Base-by-base conservation (phyloP, 2,113 vertebrate genomes). In the Nannospalax galili region DNA sequence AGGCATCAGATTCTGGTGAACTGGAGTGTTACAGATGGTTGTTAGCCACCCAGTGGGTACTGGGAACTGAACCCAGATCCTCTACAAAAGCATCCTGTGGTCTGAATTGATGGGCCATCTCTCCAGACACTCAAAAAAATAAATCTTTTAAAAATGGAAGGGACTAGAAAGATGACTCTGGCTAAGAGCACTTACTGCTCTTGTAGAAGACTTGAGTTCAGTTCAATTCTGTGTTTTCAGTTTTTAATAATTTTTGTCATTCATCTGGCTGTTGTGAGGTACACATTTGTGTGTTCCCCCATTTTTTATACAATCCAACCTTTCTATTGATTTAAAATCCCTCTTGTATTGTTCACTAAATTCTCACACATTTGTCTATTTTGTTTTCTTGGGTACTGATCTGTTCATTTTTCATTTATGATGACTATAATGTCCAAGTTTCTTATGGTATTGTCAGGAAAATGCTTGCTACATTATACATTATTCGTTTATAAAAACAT, bases 321-420 rank as follows among this genome's bases (percentile, higher is more conserved):
- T 84, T 96, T 74, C 12, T 92, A 3, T 86, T 85, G 24, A 56
- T 89, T 88, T 82, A 65, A 96, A 94, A 74, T 93, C 72, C 15
- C 1, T 70, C n/a, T n/a, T 69, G 74, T 74, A 20, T 73, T 45
- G 14, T 82, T 42, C 60, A 24, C n/a, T 85, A 42, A 73, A 75
- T 48, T 89, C 15, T 96, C 7, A 84, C 1, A 69, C 8, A 40
- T 37, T 75, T 15, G 2, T 87, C 52, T 60, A 12, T 78, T 93
- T 42, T 78, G 35, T 67, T 84, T 89, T 52, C 37, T 87, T 74
- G 20, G 52, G 24, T 42, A 69, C n/a, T 84, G 5, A 82, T 88
- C 88, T 32, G 72, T 75, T 20, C 14, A 48, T 92, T 95, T 96
- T 90, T 92, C 16, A 48, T 3, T 85, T 91, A 52, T 22, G 0